These are phyloP conservation scores for Arrhopalites spinosus DNA, from an alignment of 2,888 invertebrate species.

Conservation along the genomic window DNA sequence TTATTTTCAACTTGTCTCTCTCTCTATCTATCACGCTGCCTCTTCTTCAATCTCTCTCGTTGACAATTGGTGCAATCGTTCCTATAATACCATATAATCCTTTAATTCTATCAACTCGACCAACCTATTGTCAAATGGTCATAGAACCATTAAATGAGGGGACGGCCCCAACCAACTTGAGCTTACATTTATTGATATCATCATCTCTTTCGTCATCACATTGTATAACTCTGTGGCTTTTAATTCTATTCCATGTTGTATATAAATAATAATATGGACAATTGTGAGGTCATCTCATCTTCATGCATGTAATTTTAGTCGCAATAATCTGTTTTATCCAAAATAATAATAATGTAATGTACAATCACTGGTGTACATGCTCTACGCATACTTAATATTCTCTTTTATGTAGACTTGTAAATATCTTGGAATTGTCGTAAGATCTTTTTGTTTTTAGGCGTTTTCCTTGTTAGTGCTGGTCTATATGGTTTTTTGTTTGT, in stretches of 20 bases:
- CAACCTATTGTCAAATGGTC: slow-evolving; percentile 12
- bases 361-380: too few species aligned
- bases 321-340: neutral
- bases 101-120: slow-evolving; percentile 33
- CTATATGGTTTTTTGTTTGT: too few species aligned
- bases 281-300: neutral
- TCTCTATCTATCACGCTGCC: neutral
- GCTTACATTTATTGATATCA: slow-evolving; percentile 11
- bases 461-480: too few species aligned
- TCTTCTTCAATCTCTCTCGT: slow-evolving; percentile 15
- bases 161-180: neutral
- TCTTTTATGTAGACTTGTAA: neutral
- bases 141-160: slow-evolving; percentile 13
- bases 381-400: too few species aligned
- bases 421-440: neutral
- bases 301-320: neutral
- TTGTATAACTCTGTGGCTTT: neutral
- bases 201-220: slow-evolving; percentile 3
- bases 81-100: slow-evolving; percentile 24
- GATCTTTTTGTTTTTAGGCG: too few species aligned
- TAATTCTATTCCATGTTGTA: neutral
- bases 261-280: too few species aligned
- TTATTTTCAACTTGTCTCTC: neutral
- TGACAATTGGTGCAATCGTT: slow-evolving; percentile 25
- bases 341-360: too few species aligned